A percentile compares a stretch with the other conserved stretches of the same genome.
These are phyloP conservation scores for Cyprinodon diabolis DNA, from an alignment of 2,797 vertebrate genomes.

Conservation along the genomic window DNA sequence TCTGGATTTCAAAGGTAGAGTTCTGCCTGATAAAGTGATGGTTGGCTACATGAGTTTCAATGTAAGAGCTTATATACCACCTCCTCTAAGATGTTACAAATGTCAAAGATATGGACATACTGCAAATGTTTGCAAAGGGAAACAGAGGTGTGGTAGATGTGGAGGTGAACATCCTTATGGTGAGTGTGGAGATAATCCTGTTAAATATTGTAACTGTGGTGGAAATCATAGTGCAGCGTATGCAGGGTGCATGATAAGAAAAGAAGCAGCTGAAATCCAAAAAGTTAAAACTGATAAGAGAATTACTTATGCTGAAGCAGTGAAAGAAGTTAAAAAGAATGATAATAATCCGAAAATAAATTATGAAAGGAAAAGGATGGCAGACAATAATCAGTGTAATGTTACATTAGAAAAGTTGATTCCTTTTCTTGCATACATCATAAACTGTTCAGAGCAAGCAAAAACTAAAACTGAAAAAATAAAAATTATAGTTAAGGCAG, in stretches of 20 bases:
- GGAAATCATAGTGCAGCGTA: not conserved
- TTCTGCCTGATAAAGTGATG: not conserved
- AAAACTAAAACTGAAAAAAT: too few species aligned
- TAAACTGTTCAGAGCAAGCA: not conserved
- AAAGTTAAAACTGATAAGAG: not conserved
- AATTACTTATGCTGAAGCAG: too few species aligned
- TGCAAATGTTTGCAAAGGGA: too few species aligned
- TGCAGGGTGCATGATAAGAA: not conserved
- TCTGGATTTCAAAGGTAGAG: not conserved
- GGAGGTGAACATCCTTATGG: too few species aligned
- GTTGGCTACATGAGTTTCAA: not conserved
- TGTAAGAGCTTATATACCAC: too few species aligned
- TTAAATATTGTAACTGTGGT: not conserved
- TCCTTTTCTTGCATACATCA: not conserved
- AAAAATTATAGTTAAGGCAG: not conserved
- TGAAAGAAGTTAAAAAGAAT: not conserved
- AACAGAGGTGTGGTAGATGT: too few species aligned
- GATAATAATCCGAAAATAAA: too few species aligned
- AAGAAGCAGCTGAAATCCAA: slow-evolving; percentile 1
- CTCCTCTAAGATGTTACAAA: too few species aligned
- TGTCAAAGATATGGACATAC: too few species aligned
- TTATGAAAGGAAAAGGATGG: not conserved
- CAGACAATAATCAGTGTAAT: not conserved
- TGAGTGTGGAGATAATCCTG: too few species aligned
- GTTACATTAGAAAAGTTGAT: not conserved